Evolutionary conservation across 1,140 invertebrate species (phyloP).

Genomic region (Cotesia glomerata): DNA sequence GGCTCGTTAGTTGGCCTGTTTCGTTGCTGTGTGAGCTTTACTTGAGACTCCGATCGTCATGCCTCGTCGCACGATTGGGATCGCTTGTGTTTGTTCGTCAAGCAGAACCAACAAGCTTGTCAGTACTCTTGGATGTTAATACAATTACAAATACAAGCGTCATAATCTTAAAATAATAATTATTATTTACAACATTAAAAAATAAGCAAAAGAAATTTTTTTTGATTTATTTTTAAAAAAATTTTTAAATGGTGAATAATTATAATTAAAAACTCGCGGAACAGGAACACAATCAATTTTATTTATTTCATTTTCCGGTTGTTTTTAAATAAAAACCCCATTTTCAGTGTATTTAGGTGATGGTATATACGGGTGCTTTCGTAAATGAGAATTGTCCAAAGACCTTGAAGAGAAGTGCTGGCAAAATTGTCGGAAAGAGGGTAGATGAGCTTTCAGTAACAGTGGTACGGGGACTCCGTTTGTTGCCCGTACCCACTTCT

Average conservation of each 20-base stretch:
- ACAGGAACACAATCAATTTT: no score
- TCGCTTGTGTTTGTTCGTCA: slow-evolving; percentile 3
- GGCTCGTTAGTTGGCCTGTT: slow-evolving; percentile 5
- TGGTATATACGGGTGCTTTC: neutral
- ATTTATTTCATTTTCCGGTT: no score
- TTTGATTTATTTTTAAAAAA: no score
- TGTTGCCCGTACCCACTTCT: slow-evolving; percentile 6
- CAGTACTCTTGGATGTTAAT: no score
- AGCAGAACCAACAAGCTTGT: neutral
- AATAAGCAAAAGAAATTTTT: no score
- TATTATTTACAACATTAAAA: no score
- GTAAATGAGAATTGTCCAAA: neutral
- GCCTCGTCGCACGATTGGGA: neutral
- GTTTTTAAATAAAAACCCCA: no score
- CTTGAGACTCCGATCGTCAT: slow-evolving; percentile 6
- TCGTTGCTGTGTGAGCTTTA: neutral
- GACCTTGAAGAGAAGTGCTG: neutral
- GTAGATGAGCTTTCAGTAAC: slow-evolving; percentile 7
- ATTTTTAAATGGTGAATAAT: no score
- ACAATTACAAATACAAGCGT: no score
- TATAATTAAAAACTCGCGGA: no score
- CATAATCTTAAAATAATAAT: no score
- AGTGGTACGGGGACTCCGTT: neutral
- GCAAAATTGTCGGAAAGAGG: neutral
- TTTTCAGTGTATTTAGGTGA: no score